phyloP scores from a whole-genome alignment of 2,888 invertebrate genomes.

The Ommatoiulus sabulosus region DNA sequence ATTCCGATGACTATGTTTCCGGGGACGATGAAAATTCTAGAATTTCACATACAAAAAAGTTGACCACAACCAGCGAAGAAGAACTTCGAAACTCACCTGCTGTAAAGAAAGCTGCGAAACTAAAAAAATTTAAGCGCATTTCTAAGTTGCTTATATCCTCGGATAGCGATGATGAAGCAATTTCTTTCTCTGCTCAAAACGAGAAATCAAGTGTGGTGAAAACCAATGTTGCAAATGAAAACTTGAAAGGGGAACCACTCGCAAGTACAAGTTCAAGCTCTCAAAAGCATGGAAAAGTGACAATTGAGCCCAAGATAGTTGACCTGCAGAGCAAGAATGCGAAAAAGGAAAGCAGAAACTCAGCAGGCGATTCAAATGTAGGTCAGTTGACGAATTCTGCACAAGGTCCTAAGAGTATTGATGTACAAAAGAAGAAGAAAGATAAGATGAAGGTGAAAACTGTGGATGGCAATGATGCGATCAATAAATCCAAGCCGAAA shows the following conservation, averaged over 20 bases:
- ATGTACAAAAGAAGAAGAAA: not conserved
- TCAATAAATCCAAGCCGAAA: not conserved
- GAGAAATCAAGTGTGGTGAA: not conserved
- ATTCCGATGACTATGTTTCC: not conserved
- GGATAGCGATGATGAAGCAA: not conserved
- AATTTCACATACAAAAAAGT: not conserved
- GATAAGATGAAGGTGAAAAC: not conserved
- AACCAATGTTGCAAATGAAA: not conserved
- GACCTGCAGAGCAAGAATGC: not conserved
- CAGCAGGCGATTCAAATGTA: not conserved
- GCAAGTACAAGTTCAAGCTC: not conserved
- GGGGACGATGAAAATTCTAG: not conserved
- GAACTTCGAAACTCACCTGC: not conserved
- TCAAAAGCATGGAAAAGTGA: not conserved
- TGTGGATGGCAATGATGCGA: not conserved
- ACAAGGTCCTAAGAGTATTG: not conserved
- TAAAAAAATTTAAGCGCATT: not conserved
- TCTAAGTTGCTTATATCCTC: not conserved
- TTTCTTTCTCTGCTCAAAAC: not conserved
- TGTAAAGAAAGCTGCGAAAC: not conserved
- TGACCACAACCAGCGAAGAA: not conserved
- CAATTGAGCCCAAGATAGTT: not conserved
- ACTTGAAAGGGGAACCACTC: not conserved
- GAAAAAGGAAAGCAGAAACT: not conserved
- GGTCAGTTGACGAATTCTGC: not conserved